A percentile compares a stretch with the other conserved stretches of the same genome.
Evolutionary conservation across 2,888 invertebrate species (phyloP).

Genomic region (Melolontha melolontha): DNA sequence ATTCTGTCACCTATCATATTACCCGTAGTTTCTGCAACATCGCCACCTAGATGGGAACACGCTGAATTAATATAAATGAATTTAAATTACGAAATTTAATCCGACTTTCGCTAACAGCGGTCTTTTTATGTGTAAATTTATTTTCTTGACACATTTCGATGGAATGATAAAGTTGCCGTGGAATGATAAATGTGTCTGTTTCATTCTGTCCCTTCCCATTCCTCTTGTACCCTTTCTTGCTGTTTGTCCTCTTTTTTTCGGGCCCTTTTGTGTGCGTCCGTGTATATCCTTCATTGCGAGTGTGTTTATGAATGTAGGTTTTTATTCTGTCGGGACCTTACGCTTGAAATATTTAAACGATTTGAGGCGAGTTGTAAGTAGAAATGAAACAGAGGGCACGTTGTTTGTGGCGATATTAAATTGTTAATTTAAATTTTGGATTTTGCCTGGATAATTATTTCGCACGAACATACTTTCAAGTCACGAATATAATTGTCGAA

Average conservation of each 20-base stretch:
- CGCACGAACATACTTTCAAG: neutral
- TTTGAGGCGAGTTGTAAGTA: neutral
- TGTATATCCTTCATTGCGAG: neutral
- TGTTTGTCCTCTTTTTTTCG: constrained; percentile 26
- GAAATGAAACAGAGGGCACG: neutral
- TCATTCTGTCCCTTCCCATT: neutral
- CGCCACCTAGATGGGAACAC: constrained; percentile 23
- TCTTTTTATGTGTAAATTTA: constrained; percentile 35
- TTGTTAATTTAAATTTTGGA: constrained; percentile 32
- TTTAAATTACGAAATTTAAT: constrained; percentile 29
- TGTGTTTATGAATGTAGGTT: constrained; percentile 21
- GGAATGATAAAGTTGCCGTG: constrained; percentile 27
- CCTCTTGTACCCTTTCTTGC: constrained; percentile 21
- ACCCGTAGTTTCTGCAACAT: constrained; percentile 47
- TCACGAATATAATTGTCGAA: too few relatives aligned
- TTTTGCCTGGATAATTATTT: constrained; percentile 4
- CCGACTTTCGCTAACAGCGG: neutral
- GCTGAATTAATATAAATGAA: constrained; percentile 45
- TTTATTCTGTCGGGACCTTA: constrained; percentile 14
- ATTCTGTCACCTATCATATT: constrained; percentile 51
- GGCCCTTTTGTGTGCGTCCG: constrained; percentile 5
- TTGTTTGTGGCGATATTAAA: neutral
- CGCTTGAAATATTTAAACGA: constrained; percentile 33
- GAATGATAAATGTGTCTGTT: constrained; percentile 32
- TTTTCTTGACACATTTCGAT: constrained; percentile 35